These are phyloP conservation scores for Heterodera carotae DNA, from an alignment of 1,140 invertebrate genomes.

Conservation along the genomic window DNA sequence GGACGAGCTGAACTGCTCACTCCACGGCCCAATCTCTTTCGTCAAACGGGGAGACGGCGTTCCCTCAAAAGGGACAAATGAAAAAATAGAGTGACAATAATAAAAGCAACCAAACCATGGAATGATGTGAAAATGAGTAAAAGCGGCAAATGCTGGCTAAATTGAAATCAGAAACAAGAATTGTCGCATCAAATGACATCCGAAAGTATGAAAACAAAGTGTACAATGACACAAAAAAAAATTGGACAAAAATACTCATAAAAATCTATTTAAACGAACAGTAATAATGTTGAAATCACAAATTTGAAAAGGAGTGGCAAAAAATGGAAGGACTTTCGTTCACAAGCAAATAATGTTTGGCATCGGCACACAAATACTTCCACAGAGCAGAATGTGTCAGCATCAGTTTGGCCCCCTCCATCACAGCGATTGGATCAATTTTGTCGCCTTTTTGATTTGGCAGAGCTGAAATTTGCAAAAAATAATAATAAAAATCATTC, in stretches of 20 bases:
- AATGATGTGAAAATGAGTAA: too few relatives aligned
- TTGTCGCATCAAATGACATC: too few relatives aligned
- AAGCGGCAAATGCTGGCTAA: neutral
- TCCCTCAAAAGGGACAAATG: neutral
- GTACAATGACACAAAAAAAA: neutral
- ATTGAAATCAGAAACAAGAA: too few relatives aligned
- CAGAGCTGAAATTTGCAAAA: neutral
- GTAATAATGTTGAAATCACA: neutral
- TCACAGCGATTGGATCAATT: neutral
- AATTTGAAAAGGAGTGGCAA: neutral
- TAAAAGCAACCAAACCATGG: neutral
- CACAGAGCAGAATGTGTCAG: neutral
- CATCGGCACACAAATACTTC: neutral
- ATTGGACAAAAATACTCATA: too few relatives aligned
- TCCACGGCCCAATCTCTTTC: slow-evolving; percentile 48
- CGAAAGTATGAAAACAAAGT: too few relatives aligned
- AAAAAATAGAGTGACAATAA: slow-evolving; percentile 9
- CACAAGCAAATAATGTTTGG: neutral
- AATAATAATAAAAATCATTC: neutral
- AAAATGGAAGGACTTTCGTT: neutral
- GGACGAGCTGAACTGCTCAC: slow-evolving; percentile 46
- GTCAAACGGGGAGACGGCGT: slow-evolving; percentile 28
- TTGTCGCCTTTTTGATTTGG: neutral
- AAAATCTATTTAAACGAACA: too few relatives aligned
- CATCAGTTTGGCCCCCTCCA: slow-evolving; percentile 11